Base-by-base conservation (phyloP, 2,797 vertebrate species). In the Enteromius anoplus region DNA sequence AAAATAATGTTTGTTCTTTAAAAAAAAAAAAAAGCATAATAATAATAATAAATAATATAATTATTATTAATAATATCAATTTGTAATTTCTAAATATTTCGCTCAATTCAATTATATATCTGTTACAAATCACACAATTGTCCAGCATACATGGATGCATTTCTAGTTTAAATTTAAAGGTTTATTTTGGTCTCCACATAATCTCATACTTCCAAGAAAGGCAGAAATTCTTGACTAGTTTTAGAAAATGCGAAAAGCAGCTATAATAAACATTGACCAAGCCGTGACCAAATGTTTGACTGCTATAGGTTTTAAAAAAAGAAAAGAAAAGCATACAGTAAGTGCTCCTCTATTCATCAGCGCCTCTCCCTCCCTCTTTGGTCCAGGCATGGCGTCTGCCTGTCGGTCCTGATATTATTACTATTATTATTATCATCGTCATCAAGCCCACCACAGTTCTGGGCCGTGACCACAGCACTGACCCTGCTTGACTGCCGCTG, bases 341-440 rank as follows among this genome's bases (percentile, higher is more conserved):
- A 68, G 62, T 45, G 47, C 5, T 77, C 40, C 49, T 69, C 47
- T 32, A 75, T 70, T 34, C 51, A 64, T 84, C 70, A 45, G 80
- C 14, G 19, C 40, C 60, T 82, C 72, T 45, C 81, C 40, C 58
- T 80, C 75, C 77, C 75, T 88, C 79, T 32, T 34, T 45, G 78
- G 34, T 42, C 75, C 82, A 70, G 10, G 26, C 40, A 37, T 60
- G 82, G 87, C 85, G 85, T 87, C 86, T 72, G 26, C 64, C 69
- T 81, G 85, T 84, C 83, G 86, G 85, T 77, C 49, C 66, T 72
- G 71, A 80, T 77, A 84, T 86, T 85, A 86, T 87, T 82, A 86
- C 80, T 88, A 86, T 84, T 88, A 86, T 84, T 79, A 82, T 83
- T 80, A 82, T 80, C 26, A 84, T 86, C 49, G 65, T 82, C 82